Evolutionary conservation across 1,140 invertebrate genomes (phyloP).

Genomic region (Triops cancriformis): DNA sequence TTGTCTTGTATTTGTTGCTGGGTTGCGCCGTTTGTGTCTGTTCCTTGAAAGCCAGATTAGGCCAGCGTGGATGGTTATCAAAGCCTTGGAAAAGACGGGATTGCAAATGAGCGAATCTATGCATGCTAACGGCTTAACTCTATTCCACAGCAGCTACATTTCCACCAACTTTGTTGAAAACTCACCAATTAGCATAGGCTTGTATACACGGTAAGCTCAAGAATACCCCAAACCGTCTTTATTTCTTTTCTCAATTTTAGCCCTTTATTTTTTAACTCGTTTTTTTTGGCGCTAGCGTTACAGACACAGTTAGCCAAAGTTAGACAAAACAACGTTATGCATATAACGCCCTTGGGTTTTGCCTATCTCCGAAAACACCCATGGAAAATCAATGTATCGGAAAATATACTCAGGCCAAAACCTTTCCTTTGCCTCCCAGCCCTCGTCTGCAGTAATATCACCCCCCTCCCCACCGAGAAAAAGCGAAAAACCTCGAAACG

Average conservation of each 20-base stretch:
- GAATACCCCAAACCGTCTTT: not conserved
- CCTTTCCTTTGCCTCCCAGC: not conserved
- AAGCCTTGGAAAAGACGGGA: not conserved
- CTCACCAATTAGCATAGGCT: not conserved
- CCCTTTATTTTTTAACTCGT: not conserved
- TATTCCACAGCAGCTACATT: not conserved
- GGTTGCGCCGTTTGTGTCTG: not conserved
- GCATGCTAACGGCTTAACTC: conserved; percentile 1
- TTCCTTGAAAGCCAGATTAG: not conserved
- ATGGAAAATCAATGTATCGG: conserved; percentile 14
- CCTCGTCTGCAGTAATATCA: not conserved
- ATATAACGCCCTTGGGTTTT: not conserved
- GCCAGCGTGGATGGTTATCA: conserved; percentile 9
- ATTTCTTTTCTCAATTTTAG: not conserved
- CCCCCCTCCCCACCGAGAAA: not conserved
- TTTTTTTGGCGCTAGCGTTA: too few relatives aligned
- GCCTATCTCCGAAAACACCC: not conserved
- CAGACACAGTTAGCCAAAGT: not conserved
- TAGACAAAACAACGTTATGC: not conserved
- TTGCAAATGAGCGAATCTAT: conserved; percentile 14
- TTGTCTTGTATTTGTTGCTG: not conserved
- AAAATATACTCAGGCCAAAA: not conserved
- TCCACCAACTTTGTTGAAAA: not conserved
- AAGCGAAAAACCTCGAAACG: not conserved
- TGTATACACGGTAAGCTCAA: not conserved